Conservation (phyloP, 53 echinoderm and acorn worm genomes). For the Echinarachnius parma region DNA sequence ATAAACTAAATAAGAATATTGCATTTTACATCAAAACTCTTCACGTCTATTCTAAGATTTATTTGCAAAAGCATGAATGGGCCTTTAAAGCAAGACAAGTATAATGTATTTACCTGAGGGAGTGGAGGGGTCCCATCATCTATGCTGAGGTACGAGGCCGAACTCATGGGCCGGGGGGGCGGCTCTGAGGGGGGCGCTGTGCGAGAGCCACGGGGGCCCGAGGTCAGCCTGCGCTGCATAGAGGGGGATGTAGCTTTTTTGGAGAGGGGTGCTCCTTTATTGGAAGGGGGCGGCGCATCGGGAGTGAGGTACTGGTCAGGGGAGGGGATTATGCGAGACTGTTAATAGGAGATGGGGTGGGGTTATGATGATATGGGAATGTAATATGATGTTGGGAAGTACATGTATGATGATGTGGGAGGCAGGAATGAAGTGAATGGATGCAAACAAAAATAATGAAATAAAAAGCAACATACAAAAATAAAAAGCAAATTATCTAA, state of each 20-base stretch:
- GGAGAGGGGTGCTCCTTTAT: background rate
- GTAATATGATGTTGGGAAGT: background rate
- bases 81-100: too few relatives aligned
- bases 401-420: background rate
- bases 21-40: too few relatives aligned
- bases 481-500: too few relatives aligned
- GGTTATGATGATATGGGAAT: background rate
- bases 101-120: conserved; percentile 35
- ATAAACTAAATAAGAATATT: too few relatives aligned
- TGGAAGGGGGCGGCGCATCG: conserved; percentile 4
- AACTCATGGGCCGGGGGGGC: conserved; percentile 13
- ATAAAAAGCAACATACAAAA: background rate
- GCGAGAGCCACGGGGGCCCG: background rate
- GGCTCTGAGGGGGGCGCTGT: background rate
- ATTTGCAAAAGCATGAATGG: too few relatives aligned
- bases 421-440: background rate
- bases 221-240: conserved; percentile 19
- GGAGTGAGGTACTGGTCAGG: conserved; percentile 14
- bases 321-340: conserved; percentile 20
- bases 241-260: background rate
- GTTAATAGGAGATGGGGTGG: conserved; percentile 2
- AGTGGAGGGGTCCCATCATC: conserved; percentile 5
- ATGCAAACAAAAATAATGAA: background rate
- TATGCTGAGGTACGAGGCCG: conserved; percentile 18
- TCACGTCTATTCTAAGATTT: too few relatives aligned